A percentile compares a stretch with the other conserved stretches of the same genome.
phyloP scores from a whole-genome alignment of 2,113 vertebrate genomes.

The Nestor notabilis region DNA sequence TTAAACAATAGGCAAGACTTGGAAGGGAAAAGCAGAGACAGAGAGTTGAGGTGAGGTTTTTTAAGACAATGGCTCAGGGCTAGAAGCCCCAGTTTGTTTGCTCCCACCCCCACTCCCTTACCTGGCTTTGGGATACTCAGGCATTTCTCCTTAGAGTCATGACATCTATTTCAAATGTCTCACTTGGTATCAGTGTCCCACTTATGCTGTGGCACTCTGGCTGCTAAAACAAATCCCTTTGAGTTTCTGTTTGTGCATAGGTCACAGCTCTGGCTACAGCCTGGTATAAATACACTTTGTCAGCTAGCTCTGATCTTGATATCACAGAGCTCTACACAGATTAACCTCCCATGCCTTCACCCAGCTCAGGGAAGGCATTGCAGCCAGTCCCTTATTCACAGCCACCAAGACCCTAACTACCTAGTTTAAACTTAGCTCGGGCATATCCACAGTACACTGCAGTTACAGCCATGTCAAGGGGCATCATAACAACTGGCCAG shows the following conservation, averaged over 20 bases:
- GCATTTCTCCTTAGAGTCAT: neutral
- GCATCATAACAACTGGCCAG: neutral
- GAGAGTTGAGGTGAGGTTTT: neutral
- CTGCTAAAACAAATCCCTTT: neutral
- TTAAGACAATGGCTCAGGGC: neutral
- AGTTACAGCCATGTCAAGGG: neutral
- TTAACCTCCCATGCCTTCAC: neutral
- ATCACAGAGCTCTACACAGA: accelerated
- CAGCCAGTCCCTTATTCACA: neutral
- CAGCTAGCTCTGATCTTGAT: neutral
- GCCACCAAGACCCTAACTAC: neutral
- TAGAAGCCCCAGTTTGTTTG: neutral
- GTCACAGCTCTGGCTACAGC: neutral
- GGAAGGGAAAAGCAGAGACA: neutral
- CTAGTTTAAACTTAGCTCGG: neutral
- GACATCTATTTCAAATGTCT: neutral
- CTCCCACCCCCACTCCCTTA: neutral
- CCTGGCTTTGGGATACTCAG: neutral
- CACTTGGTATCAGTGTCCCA: neutral
- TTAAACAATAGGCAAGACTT: neutral
- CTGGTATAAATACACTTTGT: neutral
- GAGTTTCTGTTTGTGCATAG: neutral
- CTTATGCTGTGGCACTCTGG: neutral
- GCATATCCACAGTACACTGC: neutral
- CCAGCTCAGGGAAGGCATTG: neutral